Evolutionary conservation across 2,888 invertebrate species (phyloP).

Genomic region (Oxystoma pomonae): DNA sequence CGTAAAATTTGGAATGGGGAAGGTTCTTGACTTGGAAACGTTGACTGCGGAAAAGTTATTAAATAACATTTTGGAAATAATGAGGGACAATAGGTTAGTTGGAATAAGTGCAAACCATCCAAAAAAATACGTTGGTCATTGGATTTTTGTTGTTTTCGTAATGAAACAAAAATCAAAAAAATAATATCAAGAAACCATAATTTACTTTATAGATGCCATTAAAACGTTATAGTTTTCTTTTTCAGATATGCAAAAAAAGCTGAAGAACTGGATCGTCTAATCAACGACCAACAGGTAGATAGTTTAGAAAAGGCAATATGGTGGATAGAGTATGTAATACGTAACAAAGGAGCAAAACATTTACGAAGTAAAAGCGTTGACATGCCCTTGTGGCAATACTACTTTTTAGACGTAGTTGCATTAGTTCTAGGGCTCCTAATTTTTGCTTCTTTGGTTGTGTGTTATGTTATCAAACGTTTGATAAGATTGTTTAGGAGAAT

Average conservation of each 20-base stretch:
- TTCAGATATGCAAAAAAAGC: constrained; percentile 29
- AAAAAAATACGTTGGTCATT: no score
- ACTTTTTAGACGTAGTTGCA: constrained; percentile 44
- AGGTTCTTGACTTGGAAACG: constrained; percentile 25
- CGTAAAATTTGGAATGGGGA: constrained; percentile 28
- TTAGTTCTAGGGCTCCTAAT: constrained; percentile 9
- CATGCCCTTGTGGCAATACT: constrained; percentile 45
- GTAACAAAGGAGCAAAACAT: constrained; percentile 44
- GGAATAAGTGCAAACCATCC: no score
- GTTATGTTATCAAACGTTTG: background rate
- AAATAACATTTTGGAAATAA: constrained; percentile 24
- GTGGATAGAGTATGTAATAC: constrained; percentile 52
- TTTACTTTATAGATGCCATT: no score
- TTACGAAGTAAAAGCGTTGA: constrained; percentile 48
- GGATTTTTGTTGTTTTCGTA: no score
- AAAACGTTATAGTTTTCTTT: no score
- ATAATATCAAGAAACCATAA: no score
- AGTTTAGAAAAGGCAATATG: constrained; percentile 32
- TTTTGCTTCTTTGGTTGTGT: constrained; percentile 1
- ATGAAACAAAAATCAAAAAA: no score
- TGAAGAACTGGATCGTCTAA: constrained; percentile 23
- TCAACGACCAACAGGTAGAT: constrained; percentile 29
- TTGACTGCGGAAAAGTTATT: constrained; percentile 24
- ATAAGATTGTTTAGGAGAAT: background rate
- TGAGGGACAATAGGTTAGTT: constrained; percentile 25